Evolutionary conservation across 2,113 vertebrate species (phyloP), one percentile per base, ranked within the genome.

Genomic region (Antennarius striatus): DNA sequence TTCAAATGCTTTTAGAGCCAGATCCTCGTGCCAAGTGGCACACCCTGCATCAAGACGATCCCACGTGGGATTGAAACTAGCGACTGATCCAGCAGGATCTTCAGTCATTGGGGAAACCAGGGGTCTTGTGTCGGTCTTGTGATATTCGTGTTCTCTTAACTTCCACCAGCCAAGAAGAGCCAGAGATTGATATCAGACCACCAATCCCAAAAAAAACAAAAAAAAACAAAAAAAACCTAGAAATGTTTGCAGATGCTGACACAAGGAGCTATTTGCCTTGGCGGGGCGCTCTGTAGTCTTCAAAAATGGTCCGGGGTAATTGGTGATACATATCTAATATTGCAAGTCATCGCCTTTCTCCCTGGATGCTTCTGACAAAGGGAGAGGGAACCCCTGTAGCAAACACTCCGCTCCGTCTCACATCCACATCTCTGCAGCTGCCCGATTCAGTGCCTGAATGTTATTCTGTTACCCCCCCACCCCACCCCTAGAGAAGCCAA

Each of bases 251-350:
- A 86, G 85, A 91, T 86, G 83, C 83, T 61, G 87, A 86, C 84
- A 86, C 79, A 81, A 89, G 87, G 85, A 79, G 87, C 86, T 89
- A 66, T 91, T 91, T 90, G 84, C 73, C 78, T 93, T 91, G 91
- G 90, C 90, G 30, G 54, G 10, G 64, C 69, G 43, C 65, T 59
- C 78, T 75, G 79, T 69, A 22, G 72, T 77, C 77, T 85, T 82
- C 63, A 72, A 86, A 90, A 89, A 84, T 68, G 68, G 74, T 85
- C 22, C 86, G 55, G 83, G 70, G 84, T 90, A 90, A 91, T 89
- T 90, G 85, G 85, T 77, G 89, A 92, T 90, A 91, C 88, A 86
- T 88, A 92, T 92, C 91, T 89, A 86, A 91, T 91, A 85, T 76
- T 75, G 42, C 75, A 86, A 91, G 91, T 90, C 90, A 90, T 89